Evolutionary conservation across 2,797 vertebrate genomes (phyloP).

Genomic region (Sebastes hubbsi): DNA sequence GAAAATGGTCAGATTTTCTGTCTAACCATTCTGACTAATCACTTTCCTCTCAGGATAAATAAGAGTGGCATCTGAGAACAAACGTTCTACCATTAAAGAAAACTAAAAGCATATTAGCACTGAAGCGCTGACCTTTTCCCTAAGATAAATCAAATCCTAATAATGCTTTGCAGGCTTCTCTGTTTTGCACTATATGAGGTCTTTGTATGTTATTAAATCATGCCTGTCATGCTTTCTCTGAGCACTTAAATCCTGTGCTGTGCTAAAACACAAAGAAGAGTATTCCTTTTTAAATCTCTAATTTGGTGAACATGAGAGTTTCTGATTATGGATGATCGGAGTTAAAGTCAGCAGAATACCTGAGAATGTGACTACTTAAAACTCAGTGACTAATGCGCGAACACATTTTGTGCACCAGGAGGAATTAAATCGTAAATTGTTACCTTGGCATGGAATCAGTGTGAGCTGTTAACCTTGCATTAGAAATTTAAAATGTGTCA

Average conservation of each 20-base stretch:
- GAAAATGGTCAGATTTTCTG: not conserved
- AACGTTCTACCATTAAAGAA: constrained; percentile 2
- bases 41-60: not conserved
- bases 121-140: constrained; percentile 23
- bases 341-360: not conserved
- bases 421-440: not conserved
- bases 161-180: not conserved
- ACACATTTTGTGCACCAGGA: not conserved
- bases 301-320: not conserved
- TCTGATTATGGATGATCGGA: not conserved
- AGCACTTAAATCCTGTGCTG: not conserved
- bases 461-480: constrained; percentile 25
- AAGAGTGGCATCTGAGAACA: not conserved
- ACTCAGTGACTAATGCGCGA: constrained; percentile 20
- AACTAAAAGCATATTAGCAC: not conserved
- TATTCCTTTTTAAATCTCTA: not conserved
- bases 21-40: constrained; percentile 7
- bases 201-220: not conserved
- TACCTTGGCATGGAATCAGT: constrained; percentile 10
- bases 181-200: not conserved
- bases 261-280: not conserved
- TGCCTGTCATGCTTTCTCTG: not conserved
- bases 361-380: constrained; percentile 8
- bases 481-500: constrained; percentile 34
- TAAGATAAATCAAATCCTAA: constrained; percentile 18